Evolutionary conservation across 1,140 invertebrate species (phyloP).

Genomic region (Gyrodactylus salaris): DNA sequence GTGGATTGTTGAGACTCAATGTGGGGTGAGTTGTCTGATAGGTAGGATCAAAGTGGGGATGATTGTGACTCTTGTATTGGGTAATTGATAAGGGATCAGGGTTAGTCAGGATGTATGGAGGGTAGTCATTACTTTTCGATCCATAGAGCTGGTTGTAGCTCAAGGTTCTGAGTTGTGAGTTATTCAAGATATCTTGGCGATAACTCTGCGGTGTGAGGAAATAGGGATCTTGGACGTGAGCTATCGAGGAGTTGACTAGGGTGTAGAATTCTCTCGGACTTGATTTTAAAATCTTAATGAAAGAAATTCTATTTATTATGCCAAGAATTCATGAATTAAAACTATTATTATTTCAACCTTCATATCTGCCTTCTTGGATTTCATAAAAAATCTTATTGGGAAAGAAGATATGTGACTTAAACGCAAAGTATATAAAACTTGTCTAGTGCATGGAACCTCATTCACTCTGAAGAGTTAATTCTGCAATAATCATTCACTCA

Average conservation of each 20-base stretch:
- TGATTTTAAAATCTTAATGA: neutral
- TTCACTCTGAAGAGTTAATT: too few species aligned
- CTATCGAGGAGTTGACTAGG: neutral
- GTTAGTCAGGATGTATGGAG: neutral
- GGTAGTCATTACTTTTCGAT: neutral
- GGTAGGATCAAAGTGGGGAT: neutral
- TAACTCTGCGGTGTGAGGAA: neutral
- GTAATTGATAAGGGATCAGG: neutral
- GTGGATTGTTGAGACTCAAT: neutral
- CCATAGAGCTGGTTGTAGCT: too few species aligned
- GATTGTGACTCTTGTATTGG: neutral
- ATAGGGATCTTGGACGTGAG: neutral
- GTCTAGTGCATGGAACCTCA: too few species aligned
- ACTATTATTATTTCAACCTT: too few species aligned
- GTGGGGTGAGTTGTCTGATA: neutral
- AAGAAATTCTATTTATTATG: too few species aligned
- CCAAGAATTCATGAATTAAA: too few species aligned
- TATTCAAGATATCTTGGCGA: neutral
- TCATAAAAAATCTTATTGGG: too few species aligned
- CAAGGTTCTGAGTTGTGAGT: neutral
- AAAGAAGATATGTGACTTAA: too few species aligned
- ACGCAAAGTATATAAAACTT: too few species aligned
- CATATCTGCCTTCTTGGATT: too few species aligned
- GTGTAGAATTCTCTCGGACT: neutral
- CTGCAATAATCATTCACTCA: too few species aligned